Evolutionary conservation across 2,888 invertebrate genomes (phyloP).

Genomic region (Phyllotreta striolata): DNA sequence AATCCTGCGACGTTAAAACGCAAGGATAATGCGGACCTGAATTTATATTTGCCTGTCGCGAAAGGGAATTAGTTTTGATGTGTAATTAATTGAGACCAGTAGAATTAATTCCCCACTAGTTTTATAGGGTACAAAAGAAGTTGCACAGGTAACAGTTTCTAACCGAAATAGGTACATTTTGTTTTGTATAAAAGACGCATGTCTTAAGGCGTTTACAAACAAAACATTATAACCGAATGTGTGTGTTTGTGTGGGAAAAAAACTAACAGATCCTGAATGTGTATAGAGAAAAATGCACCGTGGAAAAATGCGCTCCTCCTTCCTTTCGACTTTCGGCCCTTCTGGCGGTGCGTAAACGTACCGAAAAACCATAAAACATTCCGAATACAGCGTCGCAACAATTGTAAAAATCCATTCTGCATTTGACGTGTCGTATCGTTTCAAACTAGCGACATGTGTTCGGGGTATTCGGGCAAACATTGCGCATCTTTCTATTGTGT

Average conservation of each 20-base stretch:
- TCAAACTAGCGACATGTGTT: slow-evolving; percentile 51
- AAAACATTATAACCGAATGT: background rate
- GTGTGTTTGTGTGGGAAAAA: slow-evolving; percentile 14
- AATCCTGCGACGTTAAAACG: slow-evolving; percentile 32
- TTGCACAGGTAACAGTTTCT: no score
- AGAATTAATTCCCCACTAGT: no score
- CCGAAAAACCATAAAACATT: slow-evolving; percentile 38
- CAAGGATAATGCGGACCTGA: slow-evolving; percentile 40
- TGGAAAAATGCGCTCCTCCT: slow-evolving; percentile 34
- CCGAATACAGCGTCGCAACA: slow-evolving; percentile 36
- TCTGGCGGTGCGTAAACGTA: background rate
- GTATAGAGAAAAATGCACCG: slow-evolving; percentile 14
- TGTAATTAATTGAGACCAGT: no score
- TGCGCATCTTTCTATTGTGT: slow-evolving; percentile 57
- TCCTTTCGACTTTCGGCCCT: slow-evolving; percentile 13
- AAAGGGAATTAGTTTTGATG: no score
- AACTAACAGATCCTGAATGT: slow-evolving; percentile 18
- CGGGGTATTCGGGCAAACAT: slow-evolving; percentile 50
- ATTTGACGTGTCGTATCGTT: slow-evolving; percentile 44
- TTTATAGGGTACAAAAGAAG: no score
- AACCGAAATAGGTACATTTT: no score
- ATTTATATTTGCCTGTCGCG: slow-evolving; percentile 23
- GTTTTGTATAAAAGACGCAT: no score
- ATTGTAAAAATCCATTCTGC: slow-evolving; percentile 44
- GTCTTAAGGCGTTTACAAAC: no score